These are phyloP conservation scores for Temnothorax unifasciatus DNA, from an alignment of 2,888 invertebrate species.

Conservation along the genomic window DNA sequence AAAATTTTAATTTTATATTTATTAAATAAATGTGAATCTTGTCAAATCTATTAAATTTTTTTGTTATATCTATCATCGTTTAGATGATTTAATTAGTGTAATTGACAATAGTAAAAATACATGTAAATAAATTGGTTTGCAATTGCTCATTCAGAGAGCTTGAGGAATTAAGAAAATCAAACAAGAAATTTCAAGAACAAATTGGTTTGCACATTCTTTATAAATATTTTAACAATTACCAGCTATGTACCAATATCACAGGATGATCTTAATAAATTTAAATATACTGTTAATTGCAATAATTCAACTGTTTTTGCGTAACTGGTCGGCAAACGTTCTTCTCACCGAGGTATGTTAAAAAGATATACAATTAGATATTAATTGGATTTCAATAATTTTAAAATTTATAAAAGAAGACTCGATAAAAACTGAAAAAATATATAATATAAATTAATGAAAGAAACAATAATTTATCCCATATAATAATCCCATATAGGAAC, in stretches of 20 bases:
- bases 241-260: constrained; percentile 39
- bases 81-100: not conserved
- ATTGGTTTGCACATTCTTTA: not conserved
- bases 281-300: constrained; percentile 70
- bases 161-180: no score
- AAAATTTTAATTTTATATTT: no score
- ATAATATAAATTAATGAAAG: no score
- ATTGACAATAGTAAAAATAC: not conserved
- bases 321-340: constrained; percentile 75
- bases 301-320: constrained; percentile 74
- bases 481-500: no score
- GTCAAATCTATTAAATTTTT: not conserved
- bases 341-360: constrained; percentile 63
- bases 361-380: not conserved
- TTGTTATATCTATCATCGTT: not conserved
- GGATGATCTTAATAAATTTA: constrained; percentile 72
- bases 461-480: no score
- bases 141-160: no score
- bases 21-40: not conserved
- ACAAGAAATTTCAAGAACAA: no score
- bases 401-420: not conserved
- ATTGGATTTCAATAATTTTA: not conserved
- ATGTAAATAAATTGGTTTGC: no score
- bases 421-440: not conserved
- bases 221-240: not conserved